phyloP scores from a whole-genome alignment of 2,797 vertebrate genomes.

The Rhinophrynus dorsalis region DNA sequence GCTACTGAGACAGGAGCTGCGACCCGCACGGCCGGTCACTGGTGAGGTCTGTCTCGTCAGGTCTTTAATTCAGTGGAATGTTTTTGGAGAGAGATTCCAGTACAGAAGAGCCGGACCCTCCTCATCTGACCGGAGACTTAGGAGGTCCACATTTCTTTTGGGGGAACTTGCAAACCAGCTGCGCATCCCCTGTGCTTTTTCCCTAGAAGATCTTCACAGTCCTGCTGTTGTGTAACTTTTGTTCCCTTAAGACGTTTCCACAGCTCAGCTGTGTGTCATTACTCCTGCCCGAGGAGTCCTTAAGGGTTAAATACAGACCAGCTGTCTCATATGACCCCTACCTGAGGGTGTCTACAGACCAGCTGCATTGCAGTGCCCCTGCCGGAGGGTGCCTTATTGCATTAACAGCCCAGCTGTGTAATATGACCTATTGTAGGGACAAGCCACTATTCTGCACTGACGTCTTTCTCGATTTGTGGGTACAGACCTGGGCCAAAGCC shows the following conservation, averaged over 20 bases:
- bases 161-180: slow-evolving; percentile 9
- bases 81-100: slow-evolving; percentile 21
- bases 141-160: neutral
- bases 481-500: slow-evolving; percentile 14
- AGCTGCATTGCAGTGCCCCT: slow-evolving; percentile 29
- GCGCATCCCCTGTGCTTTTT: neutral
- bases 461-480: slow-evolving; percentile 9
- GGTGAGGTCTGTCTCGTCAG: neutral
- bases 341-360: slow-evolving; percentile 37
- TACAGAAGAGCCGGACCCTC: slow-evolving; percentile 16
- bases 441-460: slow-evolving; percentile 28
- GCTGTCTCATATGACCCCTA: slow-evolving; percentile 27
- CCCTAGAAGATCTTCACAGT: slow-evolving; percentile 15
- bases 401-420: slow-evolving; percentile 38
- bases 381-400: slow-evolving; percentile 21
- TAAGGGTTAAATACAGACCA: slow-evolving; percentile 26
- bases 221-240: slow-evolving; percentile 11
- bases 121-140: slow-evolving; percentile 5
- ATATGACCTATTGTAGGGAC: neutral
- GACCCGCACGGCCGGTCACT: slow-evolving; percentile 15
- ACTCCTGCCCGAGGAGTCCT: slow-evolving; percentile 39
- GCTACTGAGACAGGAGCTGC: neutral
- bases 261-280: slow-evolving; percentile 35
- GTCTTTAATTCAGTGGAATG: slow-evolving; percentile 16
- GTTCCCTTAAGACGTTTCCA: neutral